phyloP scores from a whole-genome alignment of 2,797 vertebrate genomes.

The Peromyscus melanophrys region DNA sequence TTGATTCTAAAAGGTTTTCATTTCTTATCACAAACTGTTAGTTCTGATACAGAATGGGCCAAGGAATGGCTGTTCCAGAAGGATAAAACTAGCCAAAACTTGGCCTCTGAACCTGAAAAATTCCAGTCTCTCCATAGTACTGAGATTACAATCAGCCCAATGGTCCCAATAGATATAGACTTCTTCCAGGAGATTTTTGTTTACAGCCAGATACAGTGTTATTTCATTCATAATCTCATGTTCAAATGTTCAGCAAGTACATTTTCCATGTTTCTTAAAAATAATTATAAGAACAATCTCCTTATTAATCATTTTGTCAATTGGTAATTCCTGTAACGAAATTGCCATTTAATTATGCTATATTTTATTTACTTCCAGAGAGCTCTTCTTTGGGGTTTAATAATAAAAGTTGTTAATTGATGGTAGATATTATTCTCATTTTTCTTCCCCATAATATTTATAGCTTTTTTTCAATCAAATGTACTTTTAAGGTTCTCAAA shows the following conservation, averaged over 20 bases:
- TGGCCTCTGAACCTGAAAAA: not conserved
- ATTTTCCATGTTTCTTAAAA: not conserved
- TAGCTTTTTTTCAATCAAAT: not conserved
- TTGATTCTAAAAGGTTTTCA: not conserved
- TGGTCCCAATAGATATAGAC: not conserved
- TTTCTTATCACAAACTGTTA: not conserved
- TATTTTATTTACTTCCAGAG: not conserved
- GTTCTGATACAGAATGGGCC: not conserved
- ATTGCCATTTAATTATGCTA: not conserved
- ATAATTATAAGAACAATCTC: not conserved
- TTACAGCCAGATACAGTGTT: not conserved
- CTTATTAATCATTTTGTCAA: not conserved
- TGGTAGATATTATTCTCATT: not conserved
- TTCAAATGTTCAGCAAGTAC: accelerated
- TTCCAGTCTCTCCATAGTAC: not conserved
- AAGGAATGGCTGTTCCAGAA: not conserved
- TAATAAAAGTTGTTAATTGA: not conserved
- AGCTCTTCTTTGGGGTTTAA: not conserved
- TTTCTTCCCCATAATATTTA: not conserved
- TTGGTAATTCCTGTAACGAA: not conserved
- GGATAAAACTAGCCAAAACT: not conserved
- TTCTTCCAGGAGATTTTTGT: not conserved
- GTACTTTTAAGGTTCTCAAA: not conserved
- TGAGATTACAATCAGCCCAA: not conserved
- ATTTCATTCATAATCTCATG: not conserved